phyloP scores from a whole-genome alignment of 2,113 vertebrate genomes.

The Dromas ardeola region DNA sequence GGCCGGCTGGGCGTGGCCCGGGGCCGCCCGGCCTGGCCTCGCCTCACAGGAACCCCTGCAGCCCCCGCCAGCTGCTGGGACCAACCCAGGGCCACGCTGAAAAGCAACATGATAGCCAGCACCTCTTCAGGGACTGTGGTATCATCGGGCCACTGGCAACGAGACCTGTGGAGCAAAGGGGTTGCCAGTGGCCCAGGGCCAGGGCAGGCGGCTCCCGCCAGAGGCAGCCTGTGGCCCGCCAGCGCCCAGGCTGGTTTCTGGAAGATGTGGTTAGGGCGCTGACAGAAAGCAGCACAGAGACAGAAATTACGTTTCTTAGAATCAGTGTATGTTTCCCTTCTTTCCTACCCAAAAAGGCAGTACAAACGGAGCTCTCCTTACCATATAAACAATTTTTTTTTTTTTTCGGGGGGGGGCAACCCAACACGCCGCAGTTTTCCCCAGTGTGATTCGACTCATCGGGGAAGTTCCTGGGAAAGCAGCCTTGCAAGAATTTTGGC shows the following conservation, averaged over 20 bases:
- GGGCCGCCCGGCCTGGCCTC: not conserved
- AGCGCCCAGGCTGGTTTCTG: not conserved
- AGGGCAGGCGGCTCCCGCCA: not conserved
- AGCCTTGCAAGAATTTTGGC: not conserved
- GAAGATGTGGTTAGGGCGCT: accelerated
- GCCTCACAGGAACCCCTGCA: accelerated
- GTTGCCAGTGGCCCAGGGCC: accelerated
- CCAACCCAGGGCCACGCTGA: not conserved
- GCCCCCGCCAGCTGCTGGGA: accelerated
- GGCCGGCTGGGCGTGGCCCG: accelerated
- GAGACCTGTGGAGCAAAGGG: accelerated
- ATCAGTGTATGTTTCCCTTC: not conserved
- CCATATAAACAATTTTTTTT: not conserved
- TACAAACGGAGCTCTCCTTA: not conserved
- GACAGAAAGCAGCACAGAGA: not conserved
- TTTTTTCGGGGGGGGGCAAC: not conserved
- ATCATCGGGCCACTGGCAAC: accelerated
- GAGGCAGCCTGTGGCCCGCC: not conserved
- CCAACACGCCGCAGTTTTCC: not conserved
- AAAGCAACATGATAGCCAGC: accelerated
- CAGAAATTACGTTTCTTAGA: not conserved
- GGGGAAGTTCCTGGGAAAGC: not conserved
- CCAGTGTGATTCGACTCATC: not conserved
- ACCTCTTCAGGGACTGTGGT: accelerated
- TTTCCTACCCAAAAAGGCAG: not conserved